Evolutionary conservation across 2,888 invertebrate species (phyloP).

Genomic region (Brassicogethes aeneus): DNA sequence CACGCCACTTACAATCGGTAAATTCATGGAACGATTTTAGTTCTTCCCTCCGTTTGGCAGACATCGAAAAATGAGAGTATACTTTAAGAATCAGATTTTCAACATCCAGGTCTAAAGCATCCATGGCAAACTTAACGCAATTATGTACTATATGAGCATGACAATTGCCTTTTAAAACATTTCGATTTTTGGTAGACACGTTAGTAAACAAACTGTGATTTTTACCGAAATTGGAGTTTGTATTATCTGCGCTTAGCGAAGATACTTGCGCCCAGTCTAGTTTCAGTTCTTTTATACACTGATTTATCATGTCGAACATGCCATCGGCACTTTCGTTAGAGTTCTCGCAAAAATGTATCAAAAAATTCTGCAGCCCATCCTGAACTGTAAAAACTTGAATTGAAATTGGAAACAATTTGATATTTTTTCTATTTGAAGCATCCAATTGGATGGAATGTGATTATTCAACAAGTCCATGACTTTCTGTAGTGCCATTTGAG

Average conservation of each 20-base stretch:
- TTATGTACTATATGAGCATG: no score
- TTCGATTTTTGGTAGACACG: no score
- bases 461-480: no score
- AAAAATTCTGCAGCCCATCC: conserved; percentile 15
- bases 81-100: no score
- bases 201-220: conserved; percentile 16
- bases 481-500: no score
- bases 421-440: conserved; percentile 21
- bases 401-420: conserved; percentile 16
- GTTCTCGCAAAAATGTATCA: conserved; percentile 19
- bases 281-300: conserved; percentile 18
- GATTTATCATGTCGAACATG: conserved; percentile 15
- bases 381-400: conserved; percentile 15
- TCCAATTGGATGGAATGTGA: conserved; percentile 16
- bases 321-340: conserved; percentile 14
- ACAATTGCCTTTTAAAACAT: no score
- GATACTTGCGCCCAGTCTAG: conserved; percentile 23
- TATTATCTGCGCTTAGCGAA: conserved; percentile 29
- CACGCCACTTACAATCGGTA: no score
- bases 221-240: conserved; percentile 27
- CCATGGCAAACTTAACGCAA: no score
- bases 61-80: no score
- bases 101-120: no score
- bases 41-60: no score
- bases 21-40: no score